These are phyloP conservation scores for Oostethus manadensis DNA, from an alignment of 2,113 vertebrate genomes.

Conservation along the genomic window DNA sequence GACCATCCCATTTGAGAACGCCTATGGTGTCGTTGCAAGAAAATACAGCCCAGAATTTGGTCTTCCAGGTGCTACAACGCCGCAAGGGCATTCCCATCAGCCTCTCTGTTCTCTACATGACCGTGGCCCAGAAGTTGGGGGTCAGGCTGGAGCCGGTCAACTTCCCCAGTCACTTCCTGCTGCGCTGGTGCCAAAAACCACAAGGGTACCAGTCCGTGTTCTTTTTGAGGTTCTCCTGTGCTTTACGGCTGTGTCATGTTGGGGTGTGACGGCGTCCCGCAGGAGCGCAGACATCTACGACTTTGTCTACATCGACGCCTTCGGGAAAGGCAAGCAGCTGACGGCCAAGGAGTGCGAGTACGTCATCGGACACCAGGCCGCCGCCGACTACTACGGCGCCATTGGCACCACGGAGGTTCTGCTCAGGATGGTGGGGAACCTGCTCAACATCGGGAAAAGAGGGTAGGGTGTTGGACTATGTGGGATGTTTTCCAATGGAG, in stretches of 20 bases:
- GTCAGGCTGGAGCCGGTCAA: conserved; percentile 91
- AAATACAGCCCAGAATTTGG: background rate
- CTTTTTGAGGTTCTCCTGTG: too few species aligned
- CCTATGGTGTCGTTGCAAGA: too few species aligned
- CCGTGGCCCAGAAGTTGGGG: conserved; percentile 82
- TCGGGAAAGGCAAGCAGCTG: conserved; percentile 91
- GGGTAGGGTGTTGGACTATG: conserved; percentile 68
- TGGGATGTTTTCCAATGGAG: too few species aligned
- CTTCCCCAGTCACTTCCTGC: conserved; percentile 93
- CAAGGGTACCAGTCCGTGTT: conserved; percentile 67
- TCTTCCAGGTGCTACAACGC: conserved; percentile 83
- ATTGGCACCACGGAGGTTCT: conserved; percentile 89
- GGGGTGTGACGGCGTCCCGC: background rate
- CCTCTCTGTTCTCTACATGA: conserved; percentile 93
- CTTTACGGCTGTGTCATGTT: background rate
- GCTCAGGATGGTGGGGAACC: conserved; percentile 95
- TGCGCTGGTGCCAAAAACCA: conserved; percentile 89
- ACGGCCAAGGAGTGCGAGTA: conserved; percentile 93
- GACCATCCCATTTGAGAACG: too few species aligned
- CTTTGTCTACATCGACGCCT: conserved; percentile 92
- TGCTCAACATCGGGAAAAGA: conserved; percentile 91
- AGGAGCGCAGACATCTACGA: conserved; percentile 91
- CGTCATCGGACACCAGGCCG: conserved; percentile 92
- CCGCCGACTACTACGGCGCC: conserved; percentile 87
- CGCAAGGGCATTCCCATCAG: conserved; percentile 95